Evolutionary conservation across 2,888 invertebrate genomes (phyloP).

Genomic region (Temnothorax ravouxi): DNA sequence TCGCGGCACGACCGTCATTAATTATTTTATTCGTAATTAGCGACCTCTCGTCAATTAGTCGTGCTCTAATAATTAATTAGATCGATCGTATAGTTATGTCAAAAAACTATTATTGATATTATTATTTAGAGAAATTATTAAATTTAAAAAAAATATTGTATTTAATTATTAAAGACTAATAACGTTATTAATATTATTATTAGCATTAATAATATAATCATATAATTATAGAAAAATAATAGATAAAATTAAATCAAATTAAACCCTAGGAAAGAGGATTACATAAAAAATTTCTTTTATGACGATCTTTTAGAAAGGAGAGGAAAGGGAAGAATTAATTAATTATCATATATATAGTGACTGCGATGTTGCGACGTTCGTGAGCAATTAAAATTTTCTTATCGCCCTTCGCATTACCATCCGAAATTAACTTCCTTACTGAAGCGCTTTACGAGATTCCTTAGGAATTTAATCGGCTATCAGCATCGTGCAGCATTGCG

Average conservation of each 20-base stretch:
- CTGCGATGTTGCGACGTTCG: background rate
- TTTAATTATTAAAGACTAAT: background rate
- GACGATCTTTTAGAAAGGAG: background rate
- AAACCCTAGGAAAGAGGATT: background rate
- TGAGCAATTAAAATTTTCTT: constrained; percentile 7
- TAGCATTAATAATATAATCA: background rate
- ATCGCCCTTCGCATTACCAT: background rate
- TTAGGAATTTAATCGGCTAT: background rate
- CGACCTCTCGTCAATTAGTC: constrained; percentile 17
- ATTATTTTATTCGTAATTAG: constrained; percentile 68
- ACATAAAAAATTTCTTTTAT: background rate
- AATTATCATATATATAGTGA: background rate
- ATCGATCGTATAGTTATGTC: background rate
- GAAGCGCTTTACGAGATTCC: constrained; percentile 2
- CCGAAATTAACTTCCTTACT: constrained; percentile 5
- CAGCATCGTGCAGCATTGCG: background rate
- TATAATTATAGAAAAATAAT: background rate
- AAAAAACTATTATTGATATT: background rate
- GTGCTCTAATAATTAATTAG: constrained; percentile 41
- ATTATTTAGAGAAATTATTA: constrained; percentile 3
- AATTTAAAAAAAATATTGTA: background rate
- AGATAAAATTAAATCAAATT: background rate
- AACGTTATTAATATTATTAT: background rate
- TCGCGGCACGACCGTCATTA: constrained; percentile 70
- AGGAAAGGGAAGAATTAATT: background rate